Evolutionary conservation across 2,113 vertebrate species (phyloP).

Genomic region (Platycercus adscitus): DNA sequence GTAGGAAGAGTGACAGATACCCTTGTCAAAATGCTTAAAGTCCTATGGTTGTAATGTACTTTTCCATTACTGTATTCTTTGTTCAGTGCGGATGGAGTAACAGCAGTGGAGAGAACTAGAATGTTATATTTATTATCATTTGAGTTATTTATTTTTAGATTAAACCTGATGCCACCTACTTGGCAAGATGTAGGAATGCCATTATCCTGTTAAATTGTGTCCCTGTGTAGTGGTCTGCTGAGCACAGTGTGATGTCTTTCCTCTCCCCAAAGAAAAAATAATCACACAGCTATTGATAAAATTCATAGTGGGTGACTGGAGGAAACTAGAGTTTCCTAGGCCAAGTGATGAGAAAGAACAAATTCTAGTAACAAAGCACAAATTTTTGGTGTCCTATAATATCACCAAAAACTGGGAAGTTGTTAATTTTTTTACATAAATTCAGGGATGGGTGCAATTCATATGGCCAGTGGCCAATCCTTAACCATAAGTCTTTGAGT

Average conservation of each 20-base stretch:
- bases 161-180: not conserved
- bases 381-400: not conserved
- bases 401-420: not conserved
- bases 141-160: conserved; percentile 15
- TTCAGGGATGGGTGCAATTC: not conserved
- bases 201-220: not conserved
- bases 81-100: not conserved
- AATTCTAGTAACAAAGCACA: not conserved
- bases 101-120: not conserved
- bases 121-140: not conserved
- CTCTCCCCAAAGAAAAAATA: not conserved
- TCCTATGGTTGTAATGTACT: not conserved
- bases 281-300: not conserved
- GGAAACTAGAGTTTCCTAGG: not conserved
- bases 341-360: not conserved
- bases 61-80: not conserved
- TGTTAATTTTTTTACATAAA: not conserved
- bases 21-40: not conserved
- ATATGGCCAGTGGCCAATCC: not conserved
- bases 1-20: not conserved
- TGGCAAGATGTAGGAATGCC: not conserved
- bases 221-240: not conserved
- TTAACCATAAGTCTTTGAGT: not conserved
- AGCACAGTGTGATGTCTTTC: not conserved
- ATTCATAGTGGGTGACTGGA: not conserved